A percentile compares a stretch with the other conserved stretches of the same genome.
Conservation (phyloP, 37 sponge, comb jelly and placozoan species). For the Petrosia ficiformis region DNA sequence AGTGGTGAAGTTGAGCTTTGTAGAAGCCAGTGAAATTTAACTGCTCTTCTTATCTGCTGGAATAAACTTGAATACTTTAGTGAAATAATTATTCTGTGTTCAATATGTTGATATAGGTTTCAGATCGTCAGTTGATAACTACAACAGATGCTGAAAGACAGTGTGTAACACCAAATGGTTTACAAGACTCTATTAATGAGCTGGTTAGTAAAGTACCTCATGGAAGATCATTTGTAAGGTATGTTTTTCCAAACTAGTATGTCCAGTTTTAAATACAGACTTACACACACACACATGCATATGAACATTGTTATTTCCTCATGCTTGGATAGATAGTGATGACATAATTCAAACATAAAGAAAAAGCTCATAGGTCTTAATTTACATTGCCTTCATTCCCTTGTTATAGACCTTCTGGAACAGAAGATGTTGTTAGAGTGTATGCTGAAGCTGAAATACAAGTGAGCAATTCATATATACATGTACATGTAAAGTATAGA, state of each 20-base stretch:
- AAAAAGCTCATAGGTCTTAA: too few relatives aligned
- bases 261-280: not conserved
- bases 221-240: slow-evolving; percentile 89
- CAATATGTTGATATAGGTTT: too few relatives aligned
- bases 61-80: too few relatives aligned
- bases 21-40: too few relatives aligned
- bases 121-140: slow-evolving; percentile 63
- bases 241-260: not conserved
- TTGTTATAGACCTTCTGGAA: slow-evolving; percentile 98
- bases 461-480: slow-evolving; percentile 20
- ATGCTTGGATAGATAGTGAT: not conserved
- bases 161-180: slow-evolving; percentile 62
- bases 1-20: too few relatives aligned
- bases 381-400: too few relatives aligned
- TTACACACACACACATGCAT: not conserved
- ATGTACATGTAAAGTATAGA: too few relatives aligned
- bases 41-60: too few relatives aligned
- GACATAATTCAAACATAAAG: too few relatives aligned
- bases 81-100: too few relatives aligned
- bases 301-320: not conserved
- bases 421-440: slow-evolving; percentile 95
- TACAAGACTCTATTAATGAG: slow-evolving; percentile 75
- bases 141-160: slow-evolving; percentile 80
- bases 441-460: slow-evolving; percentile 93
- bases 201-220: slow-evolving; percentile 31